Base-by-base conservation (phyloP, 2,797 vertebrate species). In the Ciconia nigra region DNA sequence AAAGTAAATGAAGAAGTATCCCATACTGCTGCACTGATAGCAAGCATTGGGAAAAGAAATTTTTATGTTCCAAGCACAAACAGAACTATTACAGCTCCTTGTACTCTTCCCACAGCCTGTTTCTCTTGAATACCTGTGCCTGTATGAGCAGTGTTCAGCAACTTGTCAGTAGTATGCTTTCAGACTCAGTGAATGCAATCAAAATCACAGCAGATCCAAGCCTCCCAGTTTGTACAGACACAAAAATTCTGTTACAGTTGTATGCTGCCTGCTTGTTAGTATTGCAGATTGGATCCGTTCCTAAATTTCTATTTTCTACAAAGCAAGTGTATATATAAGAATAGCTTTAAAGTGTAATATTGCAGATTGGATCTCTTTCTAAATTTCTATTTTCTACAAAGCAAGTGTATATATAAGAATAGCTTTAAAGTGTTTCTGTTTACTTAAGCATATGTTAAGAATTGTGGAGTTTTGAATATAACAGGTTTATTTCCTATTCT, bases 401-500 rank as follows among this genome's bases (percentile, higher is more conserved):
- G 61, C n/a, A 35, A 87, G 14, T 71, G 9, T 80, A 25, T 84
- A 61, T 31, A 42, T 39, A 67, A 66, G 33, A 87, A 65, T 58
- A 86, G 22, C 47, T 73, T 92, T 10, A 41, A 96, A 89, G 33
- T 91, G 59, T 83, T 95, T 62, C 24, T 74, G 0, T 66, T 83
- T 82, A 37, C 24, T 77, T 66, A 44, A 84, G 55, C 7, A 14
- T 73, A n/a, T 74, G 25, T 55, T 92, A 80, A 79, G 74, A 87
- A 65, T 49, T 31, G 42, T 29, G 21, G 63, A 31, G 33, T 80
- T 70, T 58, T 96, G 62, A 89, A 61, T 90, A 41, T 37, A 95
- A 67, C n/a, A 88, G 29, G 80, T 95, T 95, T 96, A 89, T 96
- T 97, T 95, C 35, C 81, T 65, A 21, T 93, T 95, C 63, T 11